These are phyloP conservation scores for Venustaconcha ellipsiformis DNA, from an alignment of 1,140 invertebrate genomes.

Conservation along the genomic window DNA sequence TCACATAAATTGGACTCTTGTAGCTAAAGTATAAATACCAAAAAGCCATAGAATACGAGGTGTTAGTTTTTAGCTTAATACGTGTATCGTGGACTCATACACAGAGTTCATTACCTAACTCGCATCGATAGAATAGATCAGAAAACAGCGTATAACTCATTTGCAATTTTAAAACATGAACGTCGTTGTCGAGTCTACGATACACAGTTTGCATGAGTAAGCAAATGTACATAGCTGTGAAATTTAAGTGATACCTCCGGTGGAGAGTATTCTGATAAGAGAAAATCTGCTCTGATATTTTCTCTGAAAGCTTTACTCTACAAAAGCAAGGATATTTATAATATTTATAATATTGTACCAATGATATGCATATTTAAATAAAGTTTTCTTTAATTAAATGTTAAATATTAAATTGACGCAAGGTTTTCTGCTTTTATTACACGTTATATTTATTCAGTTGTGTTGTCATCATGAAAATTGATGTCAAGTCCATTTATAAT, in stretches of 20 bases:
- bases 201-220: too few relatives aligned
- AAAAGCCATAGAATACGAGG: too few relatives aligned
- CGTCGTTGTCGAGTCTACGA: too few relatives aligned
- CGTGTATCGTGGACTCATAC: too few relatives aligned
- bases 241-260: slow-evolving; percentile 73
- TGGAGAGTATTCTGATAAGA: slow-evolving; percentile 77
- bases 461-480: not conserved
- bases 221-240: too few relatives aligned
- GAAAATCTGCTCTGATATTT: slow-evolving; percentile 82
- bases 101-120: too few relatives aligned
- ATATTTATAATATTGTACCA: not conserved
- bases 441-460: not conserved
- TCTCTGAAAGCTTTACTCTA: slow-evolving; percentile 84
- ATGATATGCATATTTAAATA: not conserved
- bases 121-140: too few relatives aligned
- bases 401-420: not conserved
- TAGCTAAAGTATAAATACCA: too few relatives aligned
- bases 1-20: too few relatives aligned
- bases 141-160: too few relatives aligned
- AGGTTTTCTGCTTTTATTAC: not conserved
- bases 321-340: slow-evolving; percentile 32
- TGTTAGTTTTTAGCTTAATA: too few relatives aligned
- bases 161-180: too few relatives aligned
- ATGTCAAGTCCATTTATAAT: not conserved
- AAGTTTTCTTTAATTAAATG: not conserved